phyloP scores from a whole-genome alignment of 53 echinoderm and acorn worm genomes.

The Paracentrotus lividus region DNA sequence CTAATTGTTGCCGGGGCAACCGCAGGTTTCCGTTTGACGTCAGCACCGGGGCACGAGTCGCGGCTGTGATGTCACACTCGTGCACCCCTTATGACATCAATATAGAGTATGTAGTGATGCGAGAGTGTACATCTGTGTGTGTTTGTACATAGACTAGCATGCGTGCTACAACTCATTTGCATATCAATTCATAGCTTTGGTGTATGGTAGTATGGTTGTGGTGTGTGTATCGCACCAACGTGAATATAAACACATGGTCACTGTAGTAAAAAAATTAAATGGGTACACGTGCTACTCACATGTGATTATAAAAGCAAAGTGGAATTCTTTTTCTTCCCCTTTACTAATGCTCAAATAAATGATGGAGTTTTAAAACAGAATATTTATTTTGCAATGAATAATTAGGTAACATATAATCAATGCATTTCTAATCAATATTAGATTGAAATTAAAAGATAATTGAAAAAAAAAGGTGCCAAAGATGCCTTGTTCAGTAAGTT shows the following conservation, averaged over 20 bases:
- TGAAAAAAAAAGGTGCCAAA: no score
- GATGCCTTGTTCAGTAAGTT: no score
- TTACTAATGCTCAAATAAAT: no score
- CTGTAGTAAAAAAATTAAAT: neutral
- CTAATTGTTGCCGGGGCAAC: constrained; percentile 71
- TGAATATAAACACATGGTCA: neutral
- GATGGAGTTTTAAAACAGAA: no score
- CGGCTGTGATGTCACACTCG: constrained; percentile 61
- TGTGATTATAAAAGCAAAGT: no score
- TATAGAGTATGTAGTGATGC: constrained; percentile 6
- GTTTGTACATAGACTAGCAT: neutral
- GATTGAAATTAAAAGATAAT: no score
- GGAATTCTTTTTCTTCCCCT: no score
- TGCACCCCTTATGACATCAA: constrained; percentile 60
- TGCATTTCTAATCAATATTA: no score
- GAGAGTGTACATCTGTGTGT: constrained; percentile 9
- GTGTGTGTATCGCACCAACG: neutral
- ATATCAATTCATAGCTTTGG: constrained; percentile 46
- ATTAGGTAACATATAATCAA: no score
- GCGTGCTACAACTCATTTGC: constrained; percentile 61
- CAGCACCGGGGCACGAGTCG: constrained; percentile 50
- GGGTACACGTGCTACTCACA: neutral
- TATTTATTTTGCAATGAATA: no score
- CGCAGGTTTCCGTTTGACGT: constrained; percentile 71
- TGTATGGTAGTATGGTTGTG: neutral